Base-by-base conservation (phyloP, 2,797 vertebrate species). In the Aythya fuligula region DNA sequence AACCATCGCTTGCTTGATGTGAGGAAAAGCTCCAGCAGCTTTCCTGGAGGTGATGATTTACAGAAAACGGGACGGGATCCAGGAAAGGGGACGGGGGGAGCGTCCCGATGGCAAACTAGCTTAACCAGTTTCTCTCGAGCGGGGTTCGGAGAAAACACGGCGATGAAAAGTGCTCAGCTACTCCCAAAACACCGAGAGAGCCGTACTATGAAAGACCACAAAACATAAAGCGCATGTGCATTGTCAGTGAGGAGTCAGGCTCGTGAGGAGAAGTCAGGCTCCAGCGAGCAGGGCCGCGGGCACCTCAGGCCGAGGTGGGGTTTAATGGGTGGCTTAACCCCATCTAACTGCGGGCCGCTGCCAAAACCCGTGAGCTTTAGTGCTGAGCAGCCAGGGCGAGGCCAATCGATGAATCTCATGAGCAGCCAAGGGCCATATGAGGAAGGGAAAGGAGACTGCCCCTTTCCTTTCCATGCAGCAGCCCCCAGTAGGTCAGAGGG, bases 1-100 rank as follows among this genome's bases (percentile, higher is more conserved):
- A 94, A 87, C 45, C 54, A 53, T 1, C 71, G 72, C 61, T 56
- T 87, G 22, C 9, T 2, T 83, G 84, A 95, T 69, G 82, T 0
- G 41, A 94, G 81, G 81, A 92, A 88, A 75, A 80, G 81, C 90
- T 96, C 82, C 86, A 94, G 86, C 86, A 80, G 85, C 61, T 62
- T 22, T 92, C 36, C 58, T 66, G 84, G 87, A 95, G 96, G 95
- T 95, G 93, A 96, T 96, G 96, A 96, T 97, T 96, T 97, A 97
- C 95, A 97, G 96, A 95, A 94, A 93, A 77, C 0, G 18, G 96
- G 92, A 88, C 9, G 3, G 67, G 84, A 95, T 95, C 96, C 96
- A 97, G 65, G 82, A 92, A 32, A 92, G 58, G 57, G 88, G 73
- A 94, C 0, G 0, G 60, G 57, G 72, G 47, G 70, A 86, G 34